Evolutionary conservation across 2,113 vertebrate species (phyloP).

Genomic region (Ia io): DNA sequence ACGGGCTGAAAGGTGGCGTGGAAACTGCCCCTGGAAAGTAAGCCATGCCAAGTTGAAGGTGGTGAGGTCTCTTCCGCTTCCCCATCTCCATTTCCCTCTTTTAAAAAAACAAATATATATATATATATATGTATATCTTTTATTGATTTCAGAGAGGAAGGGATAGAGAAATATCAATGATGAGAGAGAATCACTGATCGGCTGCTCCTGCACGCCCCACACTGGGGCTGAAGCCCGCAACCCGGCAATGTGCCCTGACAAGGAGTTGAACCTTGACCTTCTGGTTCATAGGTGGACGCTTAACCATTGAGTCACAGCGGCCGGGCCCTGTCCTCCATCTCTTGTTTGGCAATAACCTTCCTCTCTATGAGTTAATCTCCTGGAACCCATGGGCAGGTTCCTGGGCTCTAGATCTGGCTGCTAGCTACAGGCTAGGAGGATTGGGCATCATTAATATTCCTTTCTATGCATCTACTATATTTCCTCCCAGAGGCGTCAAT

Average conservation of each 20-base stretch:
- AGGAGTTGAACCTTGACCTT: too few species aligned
- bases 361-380: background rate
- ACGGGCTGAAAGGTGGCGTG: background rate
- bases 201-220: too few species aligned
- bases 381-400: background rate
- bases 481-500: conserved; percentile 56
- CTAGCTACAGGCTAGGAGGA: background rate
- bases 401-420: background rate
- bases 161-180: too few species aligned
- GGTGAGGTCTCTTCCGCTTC: background rate
- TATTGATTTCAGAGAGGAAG: too few species aligned
- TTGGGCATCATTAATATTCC: conserved; percentile 24
- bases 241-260: too few species aligned
- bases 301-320: too few species aligned
- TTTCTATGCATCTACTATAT: conserved; percentile 9
- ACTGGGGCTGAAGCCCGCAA: too few species aligned
- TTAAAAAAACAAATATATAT: too few species aligned
- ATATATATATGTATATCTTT: too few species aligned
- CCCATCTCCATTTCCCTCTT: background rate
- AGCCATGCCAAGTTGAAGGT: background rate
- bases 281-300: too few species aligned
- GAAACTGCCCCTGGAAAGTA: background rate
- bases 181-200: too few species aligned
- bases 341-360: background rate
- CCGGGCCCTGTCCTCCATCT: background rate